These are phyloP conservation scores for Porites cylindrica DNA, from an alignment of 92 coral and sea anemone species.

Conservation along the genomic window DNA sequence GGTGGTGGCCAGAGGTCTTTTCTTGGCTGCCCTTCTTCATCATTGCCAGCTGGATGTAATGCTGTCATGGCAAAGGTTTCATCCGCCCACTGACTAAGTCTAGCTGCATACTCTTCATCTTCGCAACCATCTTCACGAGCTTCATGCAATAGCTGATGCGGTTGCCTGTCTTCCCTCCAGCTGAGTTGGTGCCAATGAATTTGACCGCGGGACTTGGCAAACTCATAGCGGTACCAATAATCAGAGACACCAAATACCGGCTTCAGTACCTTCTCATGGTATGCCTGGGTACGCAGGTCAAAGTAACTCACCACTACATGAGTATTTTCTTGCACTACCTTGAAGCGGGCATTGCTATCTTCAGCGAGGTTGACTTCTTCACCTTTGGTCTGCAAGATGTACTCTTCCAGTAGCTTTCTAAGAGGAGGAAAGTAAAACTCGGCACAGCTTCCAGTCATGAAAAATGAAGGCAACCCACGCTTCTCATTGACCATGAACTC, in stretches of 20 bases:
- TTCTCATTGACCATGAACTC: constrained; percentile 62
- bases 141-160: constrained; percentile 42
- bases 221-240: no score
- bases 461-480: constrained; percentile 61
- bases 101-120: constrained; percentile 36
- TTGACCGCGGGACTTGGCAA: no score
- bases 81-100: constrained; percentile 59
- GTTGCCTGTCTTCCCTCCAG: no score
- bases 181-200: no score
- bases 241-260: no score
- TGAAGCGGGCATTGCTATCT: no score
- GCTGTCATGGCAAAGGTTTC: constrained; percentile 53
- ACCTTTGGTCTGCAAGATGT: no score
- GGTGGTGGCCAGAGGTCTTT: constrained; percentile 62
- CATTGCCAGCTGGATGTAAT: constrained; percentile 60
- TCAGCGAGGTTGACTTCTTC: no score
- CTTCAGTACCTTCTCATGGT: constrained; percentile 52
- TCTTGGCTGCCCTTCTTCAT: constrained; percentile 54
- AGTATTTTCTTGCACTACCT: no score
- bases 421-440: no score
- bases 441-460: not conserved
- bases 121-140: constrained; percentile 40
- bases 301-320: no score
- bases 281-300: constrained; percentile 40
- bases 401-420: no score